Percentiles rank a stretch among this genome's conserved stretches.
Evolutionary conservation across 2,113 vertebrate species (phyloP).

Genomic region (Ctenodactylus gundi): DNA sequence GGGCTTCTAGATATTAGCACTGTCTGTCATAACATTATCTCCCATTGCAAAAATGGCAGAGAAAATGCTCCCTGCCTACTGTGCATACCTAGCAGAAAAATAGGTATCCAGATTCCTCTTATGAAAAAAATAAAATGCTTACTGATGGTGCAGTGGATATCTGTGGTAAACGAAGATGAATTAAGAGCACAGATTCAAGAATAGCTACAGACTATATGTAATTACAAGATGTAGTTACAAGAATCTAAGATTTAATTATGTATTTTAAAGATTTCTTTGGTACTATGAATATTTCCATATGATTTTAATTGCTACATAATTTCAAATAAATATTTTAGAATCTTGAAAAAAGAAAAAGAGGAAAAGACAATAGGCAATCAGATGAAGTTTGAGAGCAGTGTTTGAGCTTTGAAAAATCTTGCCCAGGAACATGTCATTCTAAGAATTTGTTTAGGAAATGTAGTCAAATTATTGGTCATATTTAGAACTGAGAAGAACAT

Average conservation of each 20-base stretch:
- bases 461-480: rapidly evolving
- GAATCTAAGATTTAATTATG: too few relatives aligned
- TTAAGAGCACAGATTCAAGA: not conserved
- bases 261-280: not conserved
- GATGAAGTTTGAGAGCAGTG: rapidly evolving
- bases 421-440: not conserved
- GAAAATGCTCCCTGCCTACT: not conserved
- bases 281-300: not conserved
- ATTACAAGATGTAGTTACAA: not conserved
- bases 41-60: not conserved
- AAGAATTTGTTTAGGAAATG: not conserved
- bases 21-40: not conserved
- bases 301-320: not conserved
- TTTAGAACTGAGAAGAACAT: not conserved
- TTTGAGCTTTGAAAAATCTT: not conserved
- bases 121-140: not conserved
- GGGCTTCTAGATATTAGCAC: not conserved
- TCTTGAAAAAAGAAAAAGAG: not conserved
- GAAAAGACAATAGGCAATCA: rapidly evolving
- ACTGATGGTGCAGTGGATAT: rapidly evolving
- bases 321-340: not conserved
- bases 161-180: not conserved
- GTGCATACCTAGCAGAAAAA: not conserved
- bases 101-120: not conserved
- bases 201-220: not conserved